A percentile compares a stretch with the other conserved stretches of the same genome.
Evolutionary conservation across 2,113 vertebrate species (phyloP).

Genomic region (Calyptommatus sinebrachiatus): DNA sequence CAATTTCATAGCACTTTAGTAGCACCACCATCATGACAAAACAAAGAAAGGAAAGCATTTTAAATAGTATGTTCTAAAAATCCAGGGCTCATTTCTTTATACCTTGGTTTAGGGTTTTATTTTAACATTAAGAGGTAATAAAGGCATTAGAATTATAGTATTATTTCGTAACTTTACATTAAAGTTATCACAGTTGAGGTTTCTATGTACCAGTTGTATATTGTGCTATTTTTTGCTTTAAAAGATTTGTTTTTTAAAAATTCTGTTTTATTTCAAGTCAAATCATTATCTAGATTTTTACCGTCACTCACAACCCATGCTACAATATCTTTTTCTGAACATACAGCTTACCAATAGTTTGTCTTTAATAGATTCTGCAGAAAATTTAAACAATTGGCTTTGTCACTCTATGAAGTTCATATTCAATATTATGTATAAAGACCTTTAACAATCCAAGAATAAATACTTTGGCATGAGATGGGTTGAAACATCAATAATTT

Average conservation of each 20-base stretch:
- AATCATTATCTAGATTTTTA: neutral
- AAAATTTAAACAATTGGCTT: neutral
- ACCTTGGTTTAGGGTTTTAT: neutral
- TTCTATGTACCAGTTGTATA: neutral
- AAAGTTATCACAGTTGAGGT: neutral
- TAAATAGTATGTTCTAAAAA: no score
- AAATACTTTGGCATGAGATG: neutral
- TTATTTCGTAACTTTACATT: neutral
- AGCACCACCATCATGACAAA: neutral
- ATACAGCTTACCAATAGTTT: neutral
- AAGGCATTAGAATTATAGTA: neutral
- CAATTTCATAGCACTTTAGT: neutral
- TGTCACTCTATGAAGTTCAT: neutral
- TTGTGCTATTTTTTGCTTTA: neutral
- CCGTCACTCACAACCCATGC: neutral
- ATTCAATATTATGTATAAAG: neutral
- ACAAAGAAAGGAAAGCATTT: neutral
- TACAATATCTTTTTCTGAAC: neutral
- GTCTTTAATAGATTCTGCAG: neutral
- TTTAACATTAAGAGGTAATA: neutral
- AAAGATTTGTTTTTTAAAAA: neutral
- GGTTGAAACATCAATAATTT: neutral
- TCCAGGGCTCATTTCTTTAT: no score
- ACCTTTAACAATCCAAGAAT: neutral
- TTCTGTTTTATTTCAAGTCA: neutral